phyloP scores from a whole-genome alignment of 2,113 vertebrate genomes.

The Anoura caudifer region DNA sequence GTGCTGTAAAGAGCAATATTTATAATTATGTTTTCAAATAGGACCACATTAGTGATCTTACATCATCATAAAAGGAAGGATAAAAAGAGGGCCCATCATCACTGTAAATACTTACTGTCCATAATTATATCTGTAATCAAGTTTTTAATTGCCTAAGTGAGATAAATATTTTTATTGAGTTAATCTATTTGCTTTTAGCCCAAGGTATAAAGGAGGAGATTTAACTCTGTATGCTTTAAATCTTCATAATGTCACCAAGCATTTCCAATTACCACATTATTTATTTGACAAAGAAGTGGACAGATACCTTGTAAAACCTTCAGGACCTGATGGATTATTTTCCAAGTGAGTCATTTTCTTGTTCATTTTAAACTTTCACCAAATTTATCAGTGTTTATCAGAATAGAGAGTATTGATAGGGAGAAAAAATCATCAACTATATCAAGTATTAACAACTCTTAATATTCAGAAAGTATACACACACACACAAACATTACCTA shows the following conservation, averaged over 20 bases:
- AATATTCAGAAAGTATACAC: neutral
- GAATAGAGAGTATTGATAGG: neutral
- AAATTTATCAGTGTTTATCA: neutral
- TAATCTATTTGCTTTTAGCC: slow-evolving; percentile 74
- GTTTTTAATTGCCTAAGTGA: neutral
- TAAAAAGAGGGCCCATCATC: neutral
- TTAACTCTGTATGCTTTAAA: slow-evolving; percentile 91
- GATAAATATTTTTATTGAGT: slow-evolving; percentile 7
- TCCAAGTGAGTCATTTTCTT: slow-evolving; percentile 85
- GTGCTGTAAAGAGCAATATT: neutral
- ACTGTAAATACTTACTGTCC: neutral
- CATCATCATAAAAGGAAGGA: neutral
- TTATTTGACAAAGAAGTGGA: slow-evolving; percentile 82
- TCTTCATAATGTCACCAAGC: slow-evolving; percentile 80
- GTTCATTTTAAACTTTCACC: neutral
- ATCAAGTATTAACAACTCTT: slow-evolving; percentile 3
- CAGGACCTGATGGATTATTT: slow-evolving; percentile 82
- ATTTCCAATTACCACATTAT: slow-evolving; percentile 76
- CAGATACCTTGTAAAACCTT: slow-evolving; percentile 88
- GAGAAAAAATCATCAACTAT: neutral
- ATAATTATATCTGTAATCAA: neutral
- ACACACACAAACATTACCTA: neutral
- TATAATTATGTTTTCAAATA: neutral
- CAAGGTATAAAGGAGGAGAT: slow-evolving; percentile 86
- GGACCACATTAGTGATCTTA: neutral